Base-by-base conservation (phyloP, 1,140 invertebrate genomes). In the Acromyrmex heyeri region DNA sequence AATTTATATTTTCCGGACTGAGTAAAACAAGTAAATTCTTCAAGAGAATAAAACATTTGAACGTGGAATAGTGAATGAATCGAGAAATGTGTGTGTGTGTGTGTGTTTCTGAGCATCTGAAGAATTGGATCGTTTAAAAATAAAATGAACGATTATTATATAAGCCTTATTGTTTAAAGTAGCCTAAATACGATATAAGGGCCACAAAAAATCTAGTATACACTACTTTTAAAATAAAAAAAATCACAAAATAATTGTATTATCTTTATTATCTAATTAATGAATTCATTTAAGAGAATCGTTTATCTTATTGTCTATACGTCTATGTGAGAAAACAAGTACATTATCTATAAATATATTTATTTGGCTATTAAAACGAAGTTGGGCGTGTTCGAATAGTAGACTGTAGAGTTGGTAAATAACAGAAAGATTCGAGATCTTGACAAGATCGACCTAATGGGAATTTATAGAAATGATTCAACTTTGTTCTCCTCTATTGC, bases 401-500 rank as follows among this genome's bases (percentile, higher is more conserved):
- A 65, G 85, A 79, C 86, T 24, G 0, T 87, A 76, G 87, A 44
- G 87, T 81, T 86, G 86, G 77, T 78, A 70, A 72, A 89, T 85
- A 90, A n/a, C 50, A 38, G 57, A 59, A 61, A 90, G 86, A 83
- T 83, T 55, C 53, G 70, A 79, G 69, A 85, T 87, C 85, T 69
- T 59, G 85, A 90, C 79, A 86, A 87, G 87, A 89, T 87, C 88
- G 81, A 85, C 88, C 86, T 91, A 91, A 88, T 90, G 85, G 77
- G 85, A 90, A 91, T 91, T 89, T 90, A 91, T 89, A 76, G 89
- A 88, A 85, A 86, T 81, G 87, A 88, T 89, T 87, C 75, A 91
- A 88, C 87, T 90, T 88, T 91, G 78, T 91, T 88, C 78, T 79
- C 75, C 72, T 82, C 78, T 75, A 65, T 81, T 65, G 59, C 57